Conservation (phyloP, 2,888 invertebrate genomes). For the Xylocampa areola region DNA sequence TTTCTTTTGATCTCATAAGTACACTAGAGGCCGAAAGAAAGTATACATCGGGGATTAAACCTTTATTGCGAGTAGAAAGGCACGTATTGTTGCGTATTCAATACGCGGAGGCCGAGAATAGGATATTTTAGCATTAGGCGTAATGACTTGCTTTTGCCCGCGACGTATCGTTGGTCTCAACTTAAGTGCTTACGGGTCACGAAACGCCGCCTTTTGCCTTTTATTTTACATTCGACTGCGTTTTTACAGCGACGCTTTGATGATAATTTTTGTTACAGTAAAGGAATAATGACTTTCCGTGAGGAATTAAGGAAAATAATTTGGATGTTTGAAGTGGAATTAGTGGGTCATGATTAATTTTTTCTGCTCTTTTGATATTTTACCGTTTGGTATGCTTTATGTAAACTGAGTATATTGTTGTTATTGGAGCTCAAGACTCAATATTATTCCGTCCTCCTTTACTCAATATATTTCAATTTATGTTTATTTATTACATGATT, state of each 20-base stretch:
- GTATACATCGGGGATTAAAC: constrained; percentile 59
- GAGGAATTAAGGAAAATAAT: constrained; percentile 38
- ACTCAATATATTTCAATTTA: background rate
- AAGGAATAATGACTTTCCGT: constrained; percentile 29
- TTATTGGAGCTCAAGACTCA: background rate
- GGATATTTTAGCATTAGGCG: constrained; percentile 61
- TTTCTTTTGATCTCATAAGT: constrained; percentile 64
- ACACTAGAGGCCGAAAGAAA: constrained; percentile 57
- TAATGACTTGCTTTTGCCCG: constrained; percentile 58
- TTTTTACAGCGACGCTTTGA: constrained; percentile 46
- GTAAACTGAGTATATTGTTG: background rate
- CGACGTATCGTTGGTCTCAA: constrained; percentile 48
- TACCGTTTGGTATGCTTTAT: background rate
- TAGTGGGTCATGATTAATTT: constrained; percentile 6
- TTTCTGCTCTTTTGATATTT: background rate
- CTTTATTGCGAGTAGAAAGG: constrained; percentile 55
- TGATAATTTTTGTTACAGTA: constrained; percentile 45
- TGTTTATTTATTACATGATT: no score
- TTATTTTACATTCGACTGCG: constrained; percentile 50
- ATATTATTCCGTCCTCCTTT: background rate
- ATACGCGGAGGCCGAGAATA: constrained; percentile 54
- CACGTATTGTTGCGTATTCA: constrained; percentile 61
- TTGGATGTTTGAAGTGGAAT: constrained; percentile 17
- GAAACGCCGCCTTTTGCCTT: constrained; percentile 36
- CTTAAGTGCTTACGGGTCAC: constrained; percentile 54